phyloP scores from a whole-genome alignment of 1,140 invertebrate genomes.

The Apis dorsata region DNA sequence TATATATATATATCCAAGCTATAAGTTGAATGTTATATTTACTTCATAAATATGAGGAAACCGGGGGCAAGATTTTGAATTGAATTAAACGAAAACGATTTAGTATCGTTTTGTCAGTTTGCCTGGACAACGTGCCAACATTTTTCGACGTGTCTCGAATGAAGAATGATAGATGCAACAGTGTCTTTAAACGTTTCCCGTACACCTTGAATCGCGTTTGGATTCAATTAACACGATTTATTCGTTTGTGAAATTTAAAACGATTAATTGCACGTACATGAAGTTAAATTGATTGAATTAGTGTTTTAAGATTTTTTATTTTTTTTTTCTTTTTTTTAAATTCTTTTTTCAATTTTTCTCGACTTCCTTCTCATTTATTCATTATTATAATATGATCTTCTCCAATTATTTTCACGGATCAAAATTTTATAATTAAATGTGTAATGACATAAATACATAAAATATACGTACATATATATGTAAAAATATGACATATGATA shows the following conservation, averaged over 20 bases:
- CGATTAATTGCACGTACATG: not conserved
- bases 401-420: no score
- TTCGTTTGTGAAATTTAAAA: not conserved
- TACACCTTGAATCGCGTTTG: not conserved
- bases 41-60: not conserved
- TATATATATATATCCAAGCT: no score
- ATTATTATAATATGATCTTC: no score
- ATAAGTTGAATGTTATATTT: not conserved
- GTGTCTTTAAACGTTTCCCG: not conserved
- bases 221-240: not conserved
- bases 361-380: no score
- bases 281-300: not conserved
- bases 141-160: slow-evolving; percentile 14
- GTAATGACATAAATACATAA: no score
- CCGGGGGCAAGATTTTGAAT: not conserved
- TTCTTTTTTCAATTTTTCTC: no score
- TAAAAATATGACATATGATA: no score
- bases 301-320: no score
- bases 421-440: no score
- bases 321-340: no score
- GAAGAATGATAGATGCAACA: slow-evolving; percentile 24
- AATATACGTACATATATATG: no score
- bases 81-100: not conserved
- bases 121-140: slow-evolving; percentile 27
- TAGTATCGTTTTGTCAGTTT: not conserved